Percentiles rank a stretch among this genome's conserved stretches.
phyloP scores from a whole-genome alignment of 2,888 invertebrate species.

The Meiosimyza decipiens region DNA sequence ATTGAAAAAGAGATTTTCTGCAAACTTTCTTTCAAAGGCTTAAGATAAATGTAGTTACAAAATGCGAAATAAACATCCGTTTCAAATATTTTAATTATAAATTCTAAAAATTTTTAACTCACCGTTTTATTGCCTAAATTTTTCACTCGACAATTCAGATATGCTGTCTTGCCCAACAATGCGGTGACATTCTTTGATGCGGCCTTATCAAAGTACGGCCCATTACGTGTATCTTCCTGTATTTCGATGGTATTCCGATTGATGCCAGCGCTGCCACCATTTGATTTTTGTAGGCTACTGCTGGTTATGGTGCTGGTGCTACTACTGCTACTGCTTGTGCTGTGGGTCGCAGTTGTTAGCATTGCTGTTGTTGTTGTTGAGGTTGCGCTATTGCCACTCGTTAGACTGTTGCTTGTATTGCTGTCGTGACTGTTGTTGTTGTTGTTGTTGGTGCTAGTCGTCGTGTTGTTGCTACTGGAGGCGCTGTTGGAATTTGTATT shows the following conservation, averaged over 20 bases:
- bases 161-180: conserved; percentile 88
- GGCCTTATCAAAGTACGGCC: conserved; percentile 81
- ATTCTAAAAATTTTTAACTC: conserved; percentile 64
- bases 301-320: conserved; percentile 47
- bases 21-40: too few relatives aligned
- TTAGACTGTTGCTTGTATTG: conserved; percentile 20
- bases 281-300: conserved; percentile 51
- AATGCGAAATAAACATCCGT: too few relatives aligned
- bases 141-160: conserved; percentile 89
- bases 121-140: conserved; percentile 93
- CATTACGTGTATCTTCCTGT: conserved; percentile 70
- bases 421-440: conserved; percentile 26
- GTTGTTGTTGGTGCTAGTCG: conserved; percentile 33
- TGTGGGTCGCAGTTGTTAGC: conserved; percentile 35
- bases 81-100: neutral
- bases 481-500: conserved; percentile 40
- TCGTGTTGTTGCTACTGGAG: conserved; percentile 35
- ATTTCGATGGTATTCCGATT: conserved; percentile 62
- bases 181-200: conserved; percentile 84
- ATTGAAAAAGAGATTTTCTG: too few relatives aligned
- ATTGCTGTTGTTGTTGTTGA: conserved; percentile 31
- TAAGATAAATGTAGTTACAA: too few relatives aligned
- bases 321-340: conserved; percentile 42
- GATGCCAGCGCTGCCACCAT: conserved; percentile 47
- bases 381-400: conserved; percentile 35